These are phyloP conservation scores for Cerceris rybyensis DNA, from an alignment of 2,888 invertebrate genomes.

Conservation along the genomic window DNA sequence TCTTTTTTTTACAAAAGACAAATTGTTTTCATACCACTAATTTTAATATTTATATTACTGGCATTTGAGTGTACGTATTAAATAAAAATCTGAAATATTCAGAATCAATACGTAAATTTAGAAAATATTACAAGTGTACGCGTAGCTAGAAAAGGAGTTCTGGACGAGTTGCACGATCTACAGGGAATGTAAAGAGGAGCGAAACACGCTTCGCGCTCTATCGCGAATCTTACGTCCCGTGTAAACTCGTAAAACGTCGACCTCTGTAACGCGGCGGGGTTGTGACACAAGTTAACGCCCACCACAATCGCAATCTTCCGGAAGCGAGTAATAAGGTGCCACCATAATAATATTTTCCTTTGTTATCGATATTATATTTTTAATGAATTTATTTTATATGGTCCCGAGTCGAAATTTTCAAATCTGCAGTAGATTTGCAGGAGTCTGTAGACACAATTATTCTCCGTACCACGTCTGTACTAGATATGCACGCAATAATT, in stretches of 20 bases:
- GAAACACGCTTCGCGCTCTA: conserved; percentile 67
- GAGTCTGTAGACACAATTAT: no score
- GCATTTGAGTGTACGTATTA: no score
- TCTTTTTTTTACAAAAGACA: no score
- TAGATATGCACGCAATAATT: no score
- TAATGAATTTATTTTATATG: conserved; percentile 33
- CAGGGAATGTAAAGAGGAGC: conserved; percentile 59
- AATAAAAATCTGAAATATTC: neutral
- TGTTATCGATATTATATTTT: conserved; percentile 49
- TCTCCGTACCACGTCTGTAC: no score
- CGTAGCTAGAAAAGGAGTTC: neutral
- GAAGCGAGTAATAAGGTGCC: conserved; percentile 53
- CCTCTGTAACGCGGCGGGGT: conserved; percentile 53
- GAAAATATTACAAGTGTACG: neutral
- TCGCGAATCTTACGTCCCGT: conserved; percentile 70
- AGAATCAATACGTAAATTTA: neutral
- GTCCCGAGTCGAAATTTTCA: no score
- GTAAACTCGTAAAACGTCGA: conserved; percentile 71
- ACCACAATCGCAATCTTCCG: conserved; percentile 40
- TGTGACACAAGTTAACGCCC: conserved; percentile 52
- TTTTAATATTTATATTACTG: no score
- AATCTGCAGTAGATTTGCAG: no score
- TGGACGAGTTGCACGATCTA: neutral
- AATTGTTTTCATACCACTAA: no score
- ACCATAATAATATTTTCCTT: conserved; percentile 34